These are phyloP conservation scores for Gambelia wislizenii DNA, from an alignment of 2,797 vertebrate genomes.

Conservation along the genomic window DNA sequence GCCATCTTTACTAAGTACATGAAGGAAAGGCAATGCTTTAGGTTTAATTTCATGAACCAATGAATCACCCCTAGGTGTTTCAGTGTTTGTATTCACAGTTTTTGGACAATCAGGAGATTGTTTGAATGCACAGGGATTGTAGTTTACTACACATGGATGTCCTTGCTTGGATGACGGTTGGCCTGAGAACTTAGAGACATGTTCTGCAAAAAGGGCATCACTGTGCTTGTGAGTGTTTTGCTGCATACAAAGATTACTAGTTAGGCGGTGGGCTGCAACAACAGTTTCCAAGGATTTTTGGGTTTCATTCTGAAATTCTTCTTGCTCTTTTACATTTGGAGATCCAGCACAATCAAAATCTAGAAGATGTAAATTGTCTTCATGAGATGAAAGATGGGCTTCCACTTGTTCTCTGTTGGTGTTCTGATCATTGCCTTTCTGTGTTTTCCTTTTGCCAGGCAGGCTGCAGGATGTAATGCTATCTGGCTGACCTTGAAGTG, in stretches of 20 bases:
- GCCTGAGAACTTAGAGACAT: conserved; percentile 56
- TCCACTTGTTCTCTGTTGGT: conserved; percentile 64
- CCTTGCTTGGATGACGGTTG: conserved; percentile 51
- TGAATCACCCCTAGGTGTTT: conserved; percentile 47
- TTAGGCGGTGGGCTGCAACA: conserved; percentile 57
- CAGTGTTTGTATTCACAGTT: conserved; percentile 49
- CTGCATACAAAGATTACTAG: conserved; percentile 51
- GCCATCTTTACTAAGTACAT: conserved; percentile 89
- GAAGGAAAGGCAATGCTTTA: conserved; percentile 80
- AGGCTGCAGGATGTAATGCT: conserved; percentile 40
- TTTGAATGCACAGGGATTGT: conserved; percentile 47
- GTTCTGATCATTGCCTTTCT: conserved; percentile 65
- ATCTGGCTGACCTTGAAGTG: conserved; percentile 55
- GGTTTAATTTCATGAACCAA: conserved; percentile 59
- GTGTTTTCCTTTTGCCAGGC: conserved; percentile 60
- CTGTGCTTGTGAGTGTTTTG: conserved; percentile 63
- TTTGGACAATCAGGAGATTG: conserved; percentile 65
- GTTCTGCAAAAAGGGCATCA: conserved; percentile 58
- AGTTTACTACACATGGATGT: conserved; percentile 22
- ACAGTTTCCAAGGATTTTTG: conserved; percentile 60
- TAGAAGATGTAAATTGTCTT: conserved; percentile 70
- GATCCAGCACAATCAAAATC: conserved; percentile 66
- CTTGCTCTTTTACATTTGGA: conserved; percentile 57
- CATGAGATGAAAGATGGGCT: conserved; percentile 62
- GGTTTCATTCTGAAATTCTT: conserved; percentile 44